A percentile compares a stretch with the other conserved stretches of the same genome.
phyloP scores from a whole-genome alignment of 2,888 invertebrate genomes.

The Acholoe squamosa region DNA sequence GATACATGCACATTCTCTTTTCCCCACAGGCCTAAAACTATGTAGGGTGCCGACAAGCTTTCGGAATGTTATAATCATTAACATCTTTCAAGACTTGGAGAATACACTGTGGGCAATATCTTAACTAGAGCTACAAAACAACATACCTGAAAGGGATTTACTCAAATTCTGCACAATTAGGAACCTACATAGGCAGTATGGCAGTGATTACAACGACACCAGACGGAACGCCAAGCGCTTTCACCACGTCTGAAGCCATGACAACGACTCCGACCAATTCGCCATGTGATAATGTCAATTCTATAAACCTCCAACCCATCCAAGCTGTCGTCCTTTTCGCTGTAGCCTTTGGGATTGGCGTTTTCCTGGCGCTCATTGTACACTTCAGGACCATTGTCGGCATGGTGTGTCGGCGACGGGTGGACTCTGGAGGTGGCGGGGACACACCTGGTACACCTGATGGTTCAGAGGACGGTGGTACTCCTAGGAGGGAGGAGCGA shows the following conservation, averaged over 20 bases:
- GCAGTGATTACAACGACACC: not conserved
- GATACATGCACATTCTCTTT: too few species aligned
- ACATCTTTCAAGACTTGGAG: too few species aligned
- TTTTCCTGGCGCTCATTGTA: not conserved
- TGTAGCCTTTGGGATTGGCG: slow-evolving; percentile 16
- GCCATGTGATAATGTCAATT: not conserved
- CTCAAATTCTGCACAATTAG: too few species aligned
- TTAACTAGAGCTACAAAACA: too few species aligned
- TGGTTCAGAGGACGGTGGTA: not conserved
- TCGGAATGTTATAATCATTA: too few species aligned
- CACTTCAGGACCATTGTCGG: not conserved
- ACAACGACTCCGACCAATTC: not conserved
- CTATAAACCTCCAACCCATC: not conserved
- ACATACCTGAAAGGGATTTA: too few species aligned
- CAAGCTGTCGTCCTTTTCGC: slow-evolving; percentile 6
- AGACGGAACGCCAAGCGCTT: not conserved
- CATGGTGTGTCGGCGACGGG: not conserved
- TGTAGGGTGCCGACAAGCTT: too few species aligned
- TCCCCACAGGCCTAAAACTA: too few species aligned
- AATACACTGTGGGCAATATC: too few species aligned
- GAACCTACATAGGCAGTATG: too few species aligned
- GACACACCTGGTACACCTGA: not conserved
- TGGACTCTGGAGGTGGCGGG: too few species aligned
- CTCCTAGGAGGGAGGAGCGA: not conserved
- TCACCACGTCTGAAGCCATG: not conserved